Conservation (phyloP, 2,113 vertebrate species). For the Theropithecus gelada region DNA sequence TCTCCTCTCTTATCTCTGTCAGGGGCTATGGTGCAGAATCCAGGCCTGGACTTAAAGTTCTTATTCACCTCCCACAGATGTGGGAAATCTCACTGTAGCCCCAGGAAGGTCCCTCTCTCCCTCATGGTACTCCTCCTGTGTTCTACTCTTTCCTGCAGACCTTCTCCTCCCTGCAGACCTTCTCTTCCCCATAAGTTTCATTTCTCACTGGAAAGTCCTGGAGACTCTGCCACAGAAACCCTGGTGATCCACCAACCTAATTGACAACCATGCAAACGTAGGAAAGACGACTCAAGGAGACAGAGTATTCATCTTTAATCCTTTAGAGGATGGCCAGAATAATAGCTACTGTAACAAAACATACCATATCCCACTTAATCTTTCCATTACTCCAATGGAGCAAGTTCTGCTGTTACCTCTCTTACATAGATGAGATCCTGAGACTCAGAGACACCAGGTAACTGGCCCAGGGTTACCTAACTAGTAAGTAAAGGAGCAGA, state of each 20-base stretch:
- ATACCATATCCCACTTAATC: not conserved
- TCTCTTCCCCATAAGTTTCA: not conserved
- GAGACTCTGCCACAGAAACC: not conserved
- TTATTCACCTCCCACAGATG: not conserved
- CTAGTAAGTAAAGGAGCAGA: not conserved
- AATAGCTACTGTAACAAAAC: not conserved
- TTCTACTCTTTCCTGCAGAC: not conserved
- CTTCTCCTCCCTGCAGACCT: not conserved
- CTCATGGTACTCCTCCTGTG: not conserved
- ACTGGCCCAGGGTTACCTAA: not conserved
- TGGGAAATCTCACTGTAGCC: accelerated
- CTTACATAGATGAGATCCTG: not conserved
- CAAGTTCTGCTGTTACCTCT: not conserved
- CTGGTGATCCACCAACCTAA: not conserved
- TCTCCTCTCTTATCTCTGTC: not conserved
- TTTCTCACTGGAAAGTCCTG: not conserved
- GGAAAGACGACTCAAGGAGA: not conserved
- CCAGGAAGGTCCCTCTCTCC: not conserved
- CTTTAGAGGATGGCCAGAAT: not conserved
- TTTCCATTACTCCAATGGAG: not conserved
- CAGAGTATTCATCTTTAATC: not conserved
- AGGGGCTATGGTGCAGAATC: not conserved
- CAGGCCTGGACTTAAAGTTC: not conserved
- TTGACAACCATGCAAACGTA: not conserved
- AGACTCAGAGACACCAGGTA: not conserved